These are phyloP conservation scores for Acanthochromis polyacanthus DNA, from an alignment of 2,113 vertebrate genomes.

Conservation along the genomic window DNA sequence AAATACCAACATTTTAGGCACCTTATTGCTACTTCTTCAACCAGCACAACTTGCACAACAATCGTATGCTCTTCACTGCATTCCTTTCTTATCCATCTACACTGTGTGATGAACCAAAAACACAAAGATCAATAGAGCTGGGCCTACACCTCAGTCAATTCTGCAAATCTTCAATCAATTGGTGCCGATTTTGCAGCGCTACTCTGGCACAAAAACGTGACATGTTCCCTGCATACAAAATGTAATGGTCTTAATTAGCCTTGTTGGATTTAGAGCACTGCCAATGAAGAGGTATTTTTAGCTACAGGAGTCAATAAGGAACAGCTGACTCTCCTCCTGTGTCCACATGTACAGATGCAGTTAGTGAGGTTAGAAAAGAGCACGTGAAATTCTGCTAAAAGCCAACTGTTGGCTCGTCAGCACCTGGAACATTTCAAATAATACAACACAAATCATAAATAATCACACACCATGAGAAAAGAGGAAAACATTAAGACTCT, in stretches of 20 bases:
- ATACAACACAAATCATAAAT: background rate
- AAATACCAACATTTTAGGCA: too few relatives aligned
- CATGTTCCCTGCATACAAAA: conserved; percentile 34
- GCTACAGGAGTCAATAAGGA: conserved; percentile 7
- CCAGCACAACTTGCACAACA: too few relatives aligned
- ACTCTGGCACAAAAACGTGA: conserved; percentile 43
- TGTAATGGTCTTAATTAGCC: conserved; percentile 42
- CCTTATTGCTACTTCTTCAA: too few relatives aligned
- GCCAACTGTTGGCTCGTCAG: too few relatives aligned
- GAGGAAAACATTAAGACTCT: too few relatives aligned
- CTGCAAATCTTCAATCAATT: conserved; percentile 62
- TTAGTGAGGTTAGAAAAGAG: background rate
- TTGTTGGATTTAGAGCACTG: conserved; percentile 49
- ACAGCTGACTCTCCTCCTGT: conserved; percentile 11
- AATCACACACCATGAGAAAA: background rate
- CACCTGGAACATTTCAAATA: background rate
- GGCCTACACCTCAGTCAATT: conserved; percentile 37
- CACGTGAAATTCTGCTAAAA: background rate
- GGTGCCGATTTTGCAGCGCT: conserved; percentile 57
- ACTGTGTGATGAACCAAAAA: conserved; percentile 9
- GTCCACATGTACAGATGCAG: conserved; percentile 3
- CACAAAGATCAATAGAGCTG: conserved; percentile 42
- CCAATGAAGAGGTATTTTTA: conserved; percentile 59
- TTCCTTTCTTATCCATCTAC: too few relatives aligned
- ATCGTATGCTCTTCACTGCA: too few relatives aligned